phyloP scores from a whole-genome alignment of 2,888 invertebrate species.

The Agyllia agylla region DNA sequence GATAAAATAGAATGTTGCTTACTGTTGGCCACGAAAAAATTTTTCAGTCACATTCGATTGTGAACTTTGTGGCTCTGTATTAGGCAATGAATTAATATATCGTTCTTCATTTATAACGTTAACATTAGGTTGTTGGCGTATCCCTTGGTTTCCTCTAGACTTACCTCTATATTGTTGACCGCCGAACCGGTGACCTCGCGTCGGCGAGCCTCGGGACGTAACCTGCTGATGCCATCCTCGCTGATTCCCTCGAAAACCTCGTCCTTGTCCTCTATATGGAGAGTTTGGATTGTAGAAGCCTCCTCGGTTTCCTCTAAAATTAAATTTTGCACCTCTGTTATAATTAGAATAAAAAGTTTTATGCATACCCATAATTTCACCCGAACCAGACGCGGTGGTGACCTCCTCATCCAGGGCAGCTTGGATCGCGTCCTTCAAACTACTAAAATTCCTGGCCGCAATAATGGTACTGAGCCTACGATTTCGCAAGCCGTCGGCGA shows the following conservation, averaged over 20 bases:
- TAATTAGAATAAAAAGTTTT: neutral
- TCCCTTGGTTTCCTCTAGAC: neutral
- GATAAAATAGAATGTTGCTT: neutral
- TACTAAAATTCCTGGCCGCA: neutral
- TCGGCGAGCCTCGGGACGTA: neutral
- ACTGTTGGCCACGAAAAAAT: neutral
- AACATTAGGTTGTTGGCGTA: neutral
- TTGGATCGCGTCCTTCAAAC: slow-evolving; percentile 13
- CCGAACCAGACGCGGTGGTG: neutral
- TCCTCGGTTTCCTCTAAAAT: neutral
- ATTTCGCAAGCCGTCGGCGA: slow-evolving; percentile 21
- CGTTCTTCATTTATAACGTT: neutral
- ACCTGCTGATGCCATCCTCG: neutral
- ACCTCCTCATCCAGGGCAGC: neutral
- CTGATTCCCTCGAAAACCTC: neutral
- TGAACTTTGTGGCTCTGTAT: neutral
- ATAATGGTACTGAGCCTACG: slow-evolving; percentile 1
- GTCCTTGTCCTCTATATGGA: neutral
- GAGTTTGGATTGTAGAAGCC: neutral
- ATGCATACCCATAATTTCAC: neutral
- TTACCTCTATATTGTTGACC: neutral
- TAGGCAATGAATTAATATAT: neutral
- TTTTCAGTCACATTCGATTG: neutral
- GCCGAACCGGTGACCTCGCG: neutral
- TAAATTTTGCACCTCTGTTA: neutral